Conservation (phyloP, 2,888 invertebrate species). For the Exocentrus adspersus region DNA sequence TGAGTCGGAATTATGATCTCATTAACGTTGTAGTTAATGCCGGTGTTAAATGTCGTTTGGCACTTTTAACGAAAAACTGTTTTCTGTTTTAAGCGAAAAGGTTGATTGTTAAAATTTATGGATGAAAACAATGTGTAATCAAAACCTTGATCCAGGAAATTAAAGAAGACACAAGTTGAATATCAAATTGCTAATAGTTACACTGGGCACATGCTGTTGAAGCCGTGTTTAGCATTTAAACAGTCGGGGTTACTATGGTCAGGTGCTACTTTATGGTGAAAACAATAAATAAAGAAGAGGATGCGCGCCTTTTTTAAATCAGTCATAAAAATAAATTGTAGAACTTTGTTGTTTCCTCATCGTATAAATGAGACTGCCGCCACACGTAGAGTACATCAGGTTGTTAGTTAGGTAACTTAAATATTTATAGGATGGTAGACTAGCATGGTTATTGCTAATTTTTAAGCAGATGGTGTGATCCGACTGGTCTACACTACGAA, state of each 20-base stretch:
- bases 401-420: not conserved
- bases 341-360: slow-evolving; percentile 6
- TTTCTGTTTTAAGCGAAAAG: too few relatives aligned
- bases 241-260: slow-evolving; percentile 7
- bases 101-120: not conserved
- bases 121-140: not conserved
- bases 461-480: slow-evolving; percentile 1
- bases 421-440: too few relatives aligned
- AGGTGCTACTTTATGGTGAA: slow-evolving; percentile 29
- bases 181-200: slow-evolving; percentile 17
- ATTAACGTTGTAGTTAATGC: too few relatives aligned
- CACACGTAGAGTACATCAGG: too few relatives aligned
- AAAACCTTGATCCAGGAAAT: slow-evolving; percentile 8
- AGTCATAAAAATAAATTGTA: slow-evolving; percentile 25
- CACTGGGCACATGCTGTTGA: slow-evolving; percentile 15
- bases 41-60: too few relatives aligned
- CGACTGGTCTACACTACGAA: not conserved
- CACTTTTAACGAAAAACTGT: too few relatives aligned
- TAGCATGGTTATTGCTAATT: slow-evolving; percentile 1
- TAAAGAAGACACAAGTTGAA: slow-evolving; percentile 13
- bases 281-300: slow-evolving; percentile 37
- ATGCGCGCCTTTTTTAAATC: slow-evolving; percentile 30
- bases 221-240: slow-evolving; percentile 17
- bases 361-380: not conserved
- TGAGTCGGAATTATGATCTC: too few relatives aligned